Evolutionary conservation across 1,140 invertebrate species (phyloP), one percentile per base, ranked within the genome.

Genomic region (Drosophila kurseongensis): DNA sequence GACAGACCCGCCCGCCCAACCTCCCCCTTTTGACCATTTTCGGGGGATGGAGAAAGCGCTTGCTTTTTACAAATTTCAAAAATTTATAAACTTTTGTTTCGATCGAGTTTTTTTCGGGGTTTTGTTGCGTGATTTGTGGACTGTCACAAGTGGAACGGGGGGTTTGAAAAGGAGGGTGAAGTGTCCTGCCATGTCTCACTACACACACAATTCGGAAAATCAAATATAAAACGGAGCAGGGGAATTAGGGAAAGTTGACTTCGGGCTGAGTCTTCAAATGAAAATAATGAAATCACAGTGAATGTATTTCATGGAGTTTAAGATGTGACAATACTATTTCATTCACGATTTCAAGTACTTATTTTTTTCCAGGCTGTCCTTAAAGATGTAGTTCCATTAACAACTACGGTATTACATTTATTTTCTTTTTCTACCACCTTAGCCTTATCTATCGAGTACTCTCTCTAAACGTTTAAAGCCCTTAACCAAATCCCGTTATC

Each of bases 41-140:
- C 29, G 6, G 12, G 45, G 29, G 18, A n/a, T 14, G 40, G 6
- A 66, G 8, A 8, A 14, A 50, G 5, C 10, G 5, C 35, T 38
- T 44, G 61, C 55, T 41, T 71, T 65, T 59, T 51, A 61, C 13
- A 47, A 59, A 65, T 86, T 81, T 75, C 55, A 48, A 50, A 75
- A 75, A 75, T 75, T 75, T 76, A 61, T 71, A 55, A 80, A 85
- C 77, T 86, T 86, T 86, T 85, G 78, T 86, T 86, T 86, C 69
- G 75, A 81, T 86, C 40, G 50, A 56, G 16, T 62, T 54, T 62
- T 72, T 73, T 50, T 32, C 8, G 7, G 50, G 40, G 10, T 54
- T 54, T 54, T 61, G 58, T 66, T 55, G 74, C 72, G 72, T 85
- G 82, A 86, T 85, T 85, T 81, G 75, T 85, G 78, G 68, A 50